Evolutionary conservation across 2,113 vertebrate species (phyloP).

Genomic region (Danionella cerebrum): DNA sequence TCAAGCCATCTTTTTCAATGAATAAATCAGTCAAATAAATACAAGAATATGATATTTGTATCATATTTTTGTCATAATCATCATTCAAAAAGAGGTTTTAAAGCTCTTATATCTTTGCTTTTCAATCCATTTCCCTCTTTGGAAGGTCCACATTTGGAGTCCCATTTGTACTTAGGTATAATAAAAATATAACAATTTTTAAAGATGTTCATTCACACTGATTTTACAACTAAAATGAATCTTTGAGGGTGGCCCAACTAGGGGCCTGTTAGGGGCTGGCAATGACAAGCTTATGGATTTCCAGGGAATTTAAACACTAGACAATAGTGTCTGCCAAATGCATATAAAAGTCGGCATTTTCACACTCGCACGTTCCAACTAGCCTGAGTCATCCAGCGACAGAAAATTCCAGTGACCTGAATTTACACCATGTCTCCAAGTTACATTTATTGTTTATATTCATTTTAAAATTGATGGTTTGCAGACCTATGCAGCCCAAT

Average conservation of each 20-base stretch:
- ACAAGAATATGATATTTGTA: no score
- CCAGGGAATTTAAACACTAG: no score
- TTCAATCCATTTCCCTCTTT: slow-evolving; percentile 44
- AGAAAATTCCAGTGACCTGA: no score
- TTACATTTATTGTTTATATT: no score
- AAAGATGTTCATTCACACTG: slow-evolving; percentile 30
- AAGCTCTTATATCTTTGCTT: not conserved
- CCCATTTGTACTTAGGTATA: slow-evolving; percentile 35
- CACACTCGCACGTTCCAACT: not conserved
- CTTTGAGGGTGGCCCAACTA: slow-evolving; percentile 24
- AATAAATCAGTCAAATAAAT: not conserved
- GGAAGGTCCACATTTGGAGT: slow-evolving; percentile 41
- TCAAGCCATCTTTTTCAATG: not conserved
- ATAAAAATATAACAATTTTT: slow-evolving; percentile 34
- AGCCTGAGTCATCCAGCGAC: not conserved
- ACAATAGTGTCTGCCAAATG: no score
- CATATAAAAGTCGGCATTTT: not conserved
- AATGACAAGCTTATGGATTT: no score
- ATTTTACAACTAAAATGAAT: slow-evolving; percentile 35
- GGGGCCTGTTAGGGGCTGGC: no score
- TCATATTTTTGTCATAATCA: no score
- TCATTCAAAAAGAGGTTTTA: no score
- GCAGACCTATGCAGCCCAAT: no score
- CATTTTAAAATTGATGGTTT: no score
- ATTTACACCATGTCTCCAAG: no score